A percentile compares a stretch with the other conserved stretches of the same genome.
Conservation (phyloP, 2,113 vertebrate species). For the Callithrix jacchus region DNA sequence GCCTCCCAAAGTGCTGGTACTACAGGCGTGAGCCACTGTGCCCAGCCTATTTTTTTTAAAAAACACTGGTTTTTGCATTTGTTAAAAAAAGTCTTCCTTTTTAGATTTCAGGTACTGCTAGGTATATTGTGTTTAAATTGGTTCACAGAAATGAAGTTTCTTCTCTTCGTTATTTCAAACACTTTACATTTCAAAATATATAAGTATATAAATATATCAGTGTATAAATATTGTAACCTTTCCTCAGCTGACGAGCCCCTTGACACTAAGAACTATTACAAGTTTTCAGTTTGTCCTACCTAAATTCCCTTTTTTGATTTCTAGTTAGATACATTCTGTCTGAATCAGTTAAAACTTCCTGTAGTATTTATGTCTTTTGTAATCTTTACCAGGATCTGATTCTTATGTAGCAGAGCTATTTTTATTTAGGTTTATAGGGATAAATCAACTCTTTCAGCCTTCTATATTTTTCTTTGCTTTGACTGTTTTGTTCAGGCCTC, state of each 20-base stretch:
- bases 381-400: background rate
- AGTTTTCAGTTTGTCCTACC: background rate
- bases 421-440: background rate
- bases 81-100: conserved; percentile 35
- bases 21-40: no score
- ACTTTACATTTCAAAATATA: background rate
- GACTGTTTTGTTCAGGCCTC: background rate
- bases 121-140: background rate
- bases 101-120: conserved; percentile 23
- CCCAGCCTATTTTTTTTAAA: no score
- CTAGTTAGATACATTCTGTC: background rate
- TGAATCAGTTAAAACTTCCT: conserved; percentile 5
- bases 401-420: background rate
- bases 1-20: no score
- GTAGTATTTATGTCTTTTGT: background rate
- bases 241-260: background rate
- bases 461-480: conserved; percentile 30
- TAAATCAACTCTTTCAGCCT: background rate
- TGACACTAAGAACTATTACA: background rate
- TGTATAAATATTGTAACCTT: background rate
- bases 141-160: conserved; percentile 19
- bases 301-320: conserved; percentile 39
- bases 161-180: background rate
- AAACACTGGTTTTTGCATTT: conserved; percentile 41
- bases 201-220: background rate